Conservation (phyloP, 2,113 vertebrate species). For the Hemibagrus wyckioides region DNA sequence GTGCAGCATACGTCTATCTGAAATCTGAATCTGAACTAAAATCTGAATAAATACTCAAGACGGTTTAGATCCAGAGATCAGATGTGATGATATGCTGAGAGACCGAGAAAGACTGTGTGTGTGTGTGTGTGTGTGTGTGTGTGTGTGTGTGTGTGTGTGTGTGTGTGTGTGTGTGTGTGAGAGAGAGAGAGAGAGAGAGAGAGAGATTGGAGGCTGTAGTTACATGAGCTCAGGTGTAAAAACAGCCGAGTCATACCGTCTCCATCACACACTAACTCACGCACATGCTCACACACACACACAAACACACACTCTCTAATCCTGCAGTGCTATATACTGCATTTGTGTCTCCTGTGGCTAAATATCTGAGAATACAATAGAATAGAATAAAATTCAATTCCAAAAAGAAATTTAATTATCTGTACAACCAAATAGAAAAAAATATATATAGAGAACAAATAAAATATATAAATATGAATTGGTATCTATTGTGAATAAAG, state of each 20-base stretch:
- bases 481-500: too few relatives aligned
- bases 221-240: background rate
- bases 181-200: background rate
- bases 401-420: too few relatives aligned
- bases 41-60: background rate
- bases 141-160: too few relatives aligned
- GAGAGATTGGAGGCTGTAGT: background rate
- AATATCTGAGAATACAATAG: conserved; percentile 6
- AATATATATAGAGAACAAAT: too few relatives aligned
- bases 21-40: background rate
- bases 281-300: background rate
- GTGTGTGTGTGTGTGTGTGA: too few relatives aligned
- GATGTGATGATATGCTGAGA: background rate
- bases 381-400: too few relatives aligned
- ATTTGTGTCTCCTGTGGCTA: background rate
- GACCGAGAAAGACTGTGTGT: too few relatives aligned
- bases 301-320: background rate
- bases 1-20: background rate
- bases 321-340: conserved; percentile 5
- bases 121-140: too few relatives aligned
- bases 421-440: too few relatives aligned
- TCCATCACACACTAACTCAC: background rate
- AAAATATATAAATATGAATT: too few relatives aligned
- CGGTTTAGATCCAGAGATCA: background rate
- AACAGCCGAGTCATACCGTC: conserved; percentile 9